Evolutionary conservation across 2,888 invertebrate species (phyloP), one percentile per base, ranked within the genome.

Genomic region (Cataglyphis rosenhaueri): DNA sequence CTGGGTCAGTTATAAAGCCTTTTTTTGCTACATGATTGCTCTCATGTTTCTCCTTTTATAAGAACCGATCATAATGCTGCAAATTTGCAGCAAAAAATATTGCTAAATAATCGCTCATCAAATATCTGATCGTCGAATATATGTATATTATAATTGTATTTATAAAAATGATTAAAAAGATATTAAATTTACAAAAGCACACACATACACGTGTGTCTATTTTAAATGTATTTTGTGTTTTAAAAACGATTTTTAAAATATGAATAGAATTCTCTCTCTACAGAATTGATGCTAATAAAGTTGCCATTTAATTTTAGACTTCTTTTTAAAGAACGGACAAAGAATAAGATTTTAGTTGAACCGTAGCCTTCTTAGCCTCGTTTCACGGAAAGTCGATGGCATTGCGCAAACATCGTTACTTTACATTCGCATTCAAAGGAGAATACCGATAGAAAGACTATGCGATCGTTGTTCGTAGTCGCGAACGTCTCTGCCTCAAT

Each of bases 1-100:
- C 78, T 71, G 25, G 78, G 78, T 79, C 78, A 79, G 59, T 71
- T 79, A 71, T 59, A 71, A 79, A 79, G 78, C 71, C 59, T 59
- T 79, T 78, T 44, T 79, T 79, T 79, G 18, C 78, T 71, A 35
- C 59, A 44, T 35, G 59, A 70, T 71, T 25, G 73, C 59, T 32
- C 44, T 70, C 59, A 44, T 8, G 57, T 71, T 59, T 21, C 21
- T 25, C 21, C 78, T 71, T 79, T 79, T 59, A 79, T 71, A 79
- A 79, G 71, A 79, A 71, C 44, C 78, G 71, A 71, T 79, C 15
- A 44, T 71, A 71, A 79, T 71, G 78, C 57, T 38, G 78, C 71
- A 35, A 70, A 71, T 71, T 71, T 71, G 35, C 59, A 44, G 44
- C 25, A 71, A 71, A 79, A 79, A 44, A 44, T 25, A 18, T 32